Conservation (phyloP, 2,888 invertebrate species). For the Caradrina kadenii region DNA sequence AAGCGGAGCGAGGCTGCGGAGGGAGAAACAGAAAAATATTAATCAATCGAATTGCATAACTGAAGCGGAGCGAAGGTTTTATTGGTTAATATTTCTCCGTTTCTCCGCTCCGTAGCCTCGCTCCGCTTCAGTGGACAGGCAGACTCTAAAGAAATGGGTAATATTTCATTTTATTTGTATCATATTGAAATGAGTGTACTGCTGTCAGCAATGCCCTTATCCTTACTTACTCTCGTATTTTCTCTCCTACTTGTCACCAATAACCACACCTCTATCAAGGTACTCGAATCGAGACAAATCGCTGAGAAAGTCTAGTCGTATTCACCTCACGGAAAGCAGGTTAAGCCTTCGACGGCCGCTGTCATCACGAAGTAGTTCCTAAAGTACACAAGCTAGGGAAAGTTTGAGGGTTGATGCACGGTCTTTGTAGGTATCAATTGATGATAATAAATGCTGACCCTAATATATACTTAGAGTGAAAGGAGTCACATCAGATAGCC, state of each 20-base stretch:
- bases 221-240: background rate
- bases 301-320: slow-evolving; percentile 15
- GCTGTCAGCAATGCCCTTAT: background rate
- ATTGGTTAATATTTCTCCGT: too few species aligned
- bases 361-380: slow-evolving; percentile 50
- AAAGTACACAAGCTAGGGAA: slow-evolving; percentile 45
- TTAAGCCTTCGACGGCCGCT: slow-evolving; percentile 41
- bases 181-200: background rate
- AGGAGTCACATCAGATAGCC: too few species aligned
- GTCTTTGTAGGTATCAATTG: slow-evolving; percentile 3
- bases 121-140: too few species aligned
- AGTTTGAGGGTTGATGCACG: slow-evolving; percentile 30
- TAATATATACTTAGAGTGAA: too few species aligned
- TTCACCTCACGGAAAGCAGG: slow-evolving; percentile 45
- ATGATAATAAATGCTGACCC: too few species aligned
- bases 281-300: background rate
- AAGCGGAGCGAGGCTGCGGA: too few species aligned
- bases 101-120: too few species aligned
- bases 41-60: too few species aligned
- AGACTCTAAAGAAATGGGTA: background rate
- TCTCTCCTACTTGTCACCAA: background rate
- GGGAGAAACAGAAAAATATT: too few species aligned
- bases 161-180: background rate
- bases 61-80: too few species aligned
- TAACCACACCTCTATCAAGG: background rate